Evolutionary conservation across 1,140 invertebrate species (phyloP).

Genomic region (Camponotus vicinus): DNA sequence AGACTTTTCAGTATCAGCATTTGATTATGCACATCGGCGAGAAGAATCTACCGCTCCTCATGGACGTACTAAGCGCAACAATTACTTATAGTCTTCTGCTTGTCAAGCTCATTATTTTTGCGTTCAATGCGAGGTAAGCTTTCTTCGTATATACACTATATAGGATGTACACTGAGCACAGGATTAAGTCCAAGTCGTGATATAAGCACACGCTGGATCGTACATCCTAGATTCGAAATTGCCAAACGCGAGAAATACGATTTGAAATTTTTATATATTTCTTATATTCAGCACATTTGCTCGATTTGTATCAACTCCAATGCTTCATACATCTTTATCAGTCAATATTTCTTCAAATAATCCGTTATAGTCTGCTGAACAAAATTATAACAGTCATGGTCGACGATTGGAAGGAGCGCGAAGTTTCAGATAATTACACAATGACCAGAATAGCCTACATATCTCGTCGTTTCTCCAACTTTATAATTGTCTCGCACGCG

Average conservation of each 20-base stretch:
- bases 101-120: constrained; percentile 52
- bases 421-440: background rate
- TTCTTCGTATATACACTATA: background rate
- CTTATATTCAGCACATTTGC: background rate
- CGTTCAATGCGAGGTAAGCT: constrained; percentile 51
- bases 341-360: background rate
- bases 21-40: constrained; percentile 7
- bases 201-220: background rate
- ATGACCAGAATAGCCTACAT: constrained; percentile 26
- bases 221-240: background rate
- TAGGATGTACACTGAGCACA: background rate
- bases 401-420: constrained; percentile 56
- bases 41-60: background rate
- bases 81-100: constrained; percentile 33
- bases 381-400: constrained; percentile 48
- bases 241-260: background rate
- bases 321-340: no score
- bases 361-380: constrained; percentile 35
- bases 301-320: no score
- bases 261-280: background rate
- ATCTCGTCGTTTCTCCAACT: constrained; percentile 35
- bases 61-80: constrained; percentile 45
- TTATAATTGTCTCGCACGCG: background rate
- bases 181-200: background rate
- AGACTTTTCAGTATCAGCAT: constrained; percentile 47